A percentile compares a stretch with the other conserved stretches of the same genome.
Conservation (phyloP, 2,113 vertebrate species). For the Callocephalon fimbriatum region DNA sequence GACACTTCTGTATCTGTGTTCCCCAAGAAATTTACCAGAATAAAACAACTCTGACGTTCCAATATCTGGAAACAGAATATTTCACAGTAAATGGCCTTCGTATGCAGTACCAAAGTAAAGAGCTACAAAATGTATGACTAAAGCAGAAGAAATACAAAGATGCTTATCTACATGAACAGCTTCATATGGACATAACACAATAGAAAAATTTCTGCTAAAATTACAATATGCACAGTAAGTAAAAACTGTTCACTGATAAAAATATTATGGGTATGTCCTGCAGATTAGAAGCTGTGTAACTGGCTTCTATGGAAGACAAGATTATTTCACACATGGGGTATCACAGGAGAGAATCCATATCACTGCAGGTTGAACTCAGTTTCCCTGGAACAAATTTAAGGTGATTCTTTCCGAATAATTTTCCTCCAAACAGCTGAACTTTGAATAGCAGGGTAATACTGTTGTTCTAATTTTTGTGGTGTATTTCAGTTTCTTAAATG, state of each 20-base stretch:
- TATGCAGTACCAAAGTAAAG: background rate
- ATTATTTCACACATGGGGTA: background rate
- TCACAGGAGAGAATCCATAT: background rate
- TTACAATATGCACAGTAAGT: background rate
- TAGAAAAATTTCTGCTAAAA: background rate
- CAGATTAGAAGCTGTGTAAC: background rate
- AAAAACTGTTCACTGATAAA: background rate
- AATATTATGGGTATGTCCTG: fast-evolving
- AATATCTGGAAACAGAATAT: background rate
- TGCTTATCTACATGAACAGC: background rate
- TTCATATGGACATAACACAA: background rate
- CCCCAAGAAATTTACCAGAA: background rate
- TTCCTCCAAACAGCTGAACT: background rate
- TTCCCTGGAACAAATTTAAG: background rate
- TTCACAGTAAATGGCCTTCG: background rate
- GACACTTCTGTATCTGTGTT: background rate
- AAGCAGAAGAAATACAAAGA: background rate
- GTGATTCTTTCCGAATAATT: background rate
- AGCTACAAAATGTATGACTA: background rate
- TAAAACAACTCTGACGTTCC: background rate
- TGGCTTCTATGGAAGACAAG: background rate
- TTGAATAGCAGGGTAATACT: background rate
- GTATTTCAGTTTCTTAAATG: background rate
- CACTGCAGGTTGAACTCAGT: background rate
- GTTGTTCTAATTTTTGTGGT: background rate